Percentiles rank a stretch among this genome's conserved stretches.
These are phyloP conservation scores for Myzus persicae DNA, from an alignment of 1,140 invertebrate species.

Conservation along the genomic window DNA sequence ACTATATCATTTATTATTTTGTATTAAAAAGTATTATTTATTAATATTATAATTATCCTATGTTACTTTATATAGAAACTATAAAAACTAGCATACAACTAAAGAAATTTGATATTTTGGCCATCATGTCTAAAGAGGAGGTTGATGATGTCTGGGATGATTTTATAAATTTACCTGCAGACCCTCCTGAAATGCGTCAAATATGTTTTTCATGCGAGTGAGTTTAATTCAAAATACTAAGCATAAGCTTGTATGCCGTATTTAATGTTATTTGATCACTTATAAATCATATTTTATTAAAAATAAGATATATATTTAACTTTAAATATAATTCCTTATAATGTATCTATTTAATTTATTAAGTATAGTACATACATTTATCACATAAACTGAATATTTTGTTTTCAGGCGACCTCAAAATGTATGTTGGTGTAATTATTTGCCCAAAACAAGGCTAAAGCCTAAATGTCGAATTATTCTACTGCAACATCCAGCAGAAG, in stretches of 20 bases:
- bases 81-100: background rate
- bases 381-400: background rate
- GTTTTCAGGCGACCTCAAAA: slow-evolving; percentile 77
- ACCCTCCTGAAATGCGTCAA: slow-evolving; percentile 76
- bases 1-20: background rate
- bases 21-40: too few species aligned
- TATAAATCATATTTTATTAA: background rate
- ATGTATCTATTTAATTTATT: background rate
- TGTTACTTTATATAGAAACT: background rate
- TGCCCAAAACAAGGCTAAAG: slow-evolving; percentile 74
- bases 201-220: slow-evolving; percentile 77
- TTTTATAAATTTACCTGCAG: slow-evolving; percentile 74
- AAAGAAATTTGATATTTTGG: background rate
- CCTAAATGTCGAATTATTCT: slow-evolving; percentile 79
- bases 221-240: slow-evolving; percentile 61
- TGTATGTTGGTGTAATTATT: slow-evolving; percentile 88
- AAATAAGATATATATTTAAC: background rate
- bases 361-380: background rate
- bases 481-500: slow-evolving; percentile 92
- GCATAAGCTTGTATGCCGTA: background rate
- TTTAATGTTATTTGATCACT: background rate
- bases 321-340: background rate
- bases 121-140: slow-evolving; percentile 59
- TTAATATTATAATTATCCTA: background rate
- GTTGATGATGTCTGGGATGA: slow-evolving; percentile 72